Conservation (phyloP, 2,113 vertebrate species). For the Pycnonotus jocosus region DNA sequence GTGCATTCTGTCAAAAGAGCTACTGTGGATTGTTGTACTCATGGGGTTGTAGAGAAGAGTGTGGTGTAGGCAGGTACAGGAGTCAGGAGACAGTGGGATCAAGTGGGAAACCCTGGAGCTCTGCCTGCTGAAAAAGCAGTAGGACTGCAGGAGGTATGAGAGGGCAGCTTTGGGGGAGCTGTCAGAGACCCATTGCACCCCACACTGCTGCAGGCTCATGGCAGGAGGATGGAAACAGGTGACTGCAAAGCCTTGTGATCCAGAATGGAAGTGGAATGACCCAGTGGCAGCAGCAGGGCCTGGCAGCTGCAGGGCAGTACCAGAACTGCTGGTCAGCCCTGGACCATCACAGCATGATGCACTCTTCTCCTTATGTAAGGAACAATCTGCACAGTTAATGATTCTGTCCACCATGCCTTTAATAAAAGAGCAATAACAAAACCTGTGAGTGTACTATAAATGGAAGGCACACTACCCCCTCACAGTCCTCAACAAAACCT, state of each 20-base stretch:
- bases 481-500: not conserved
- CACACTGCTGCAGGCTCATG: not conserved
- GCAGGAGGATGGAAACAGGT: not conserved
- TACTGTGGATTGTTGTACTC: not conserved
- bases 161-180: not conserved
- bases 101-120: not conserved
- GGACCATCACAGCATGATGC: not conserved
- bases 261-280: not conserved
- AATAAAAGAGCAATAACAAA: conserved; percentile 36
- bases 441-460: not conserved
- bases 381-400: conserved; percentile 11
- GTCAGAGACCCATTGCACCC: not conserved
- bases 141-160: not conserved
- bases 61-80: not conserved
- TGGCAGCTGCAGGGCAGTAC: not conserved
- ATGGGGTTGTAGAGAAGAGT: not conserved
- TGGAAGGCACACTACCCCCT: not conserved
- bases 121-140: not conserved
- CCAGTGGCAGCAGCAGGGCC: not conserved
- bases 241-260: not conserved
- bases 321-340: not conserved
- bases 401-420: not conserved
- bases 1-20: not conserved
- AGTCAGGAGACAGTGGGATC: not conserved
- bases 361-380: not conserved